Evolutionary conservation across 2,113 vertebrate species (phyloP), one percentile per base, ranked within the genome.

Genomic region (Thymallus thymallus): DNA sequence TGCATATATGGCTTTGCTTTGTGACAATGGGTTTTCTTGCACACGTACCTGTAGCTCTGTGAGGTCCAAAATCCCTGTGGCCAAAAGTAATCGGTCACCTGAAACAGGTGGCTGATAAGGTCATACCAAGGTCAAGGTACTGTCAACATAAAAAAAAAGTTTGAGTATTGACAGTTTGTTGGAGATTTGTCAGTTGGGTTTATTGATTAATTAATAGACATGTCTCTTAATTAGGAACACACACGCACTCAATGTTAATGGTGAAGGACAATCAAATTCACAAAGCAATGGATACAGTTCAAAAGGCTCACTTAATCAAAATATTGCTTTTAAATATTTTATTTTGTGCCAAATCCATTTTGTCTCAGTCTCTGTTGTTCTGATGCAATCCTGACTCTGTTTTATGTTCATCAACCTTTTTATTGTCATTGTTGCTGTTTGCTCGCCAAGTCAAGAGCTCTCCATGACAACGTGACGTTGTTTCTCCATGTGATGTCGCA

Each of bases 201-300:
- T n/a, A 61, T 61, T 74, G 60, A 20, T 41, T 3, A 41, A 41
- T 6, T 20, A 20, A 55, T 55, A 71, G 61, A 51, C 77, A 32
- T 7, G 72, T 80, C 76, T 89, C 84, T 87, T 74, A 83, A 85
- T 85, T 90, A 89, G 89, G 82, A 82, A 81, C 80, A 80, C 23
- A 85, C 85, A 85, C 62, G 78, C 80, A 80, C 80, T 82, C 83
- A 72, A 87, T 79, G 83, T 81, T 84, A 87, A 86, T 87, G 91
- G 92, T 92, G 90, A 91, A 91, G 85, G 92, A 93, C 93, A 93
- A 94, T 94, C 93, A 91, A 82, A 88, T 89, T 90, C 86, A 89
- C 84, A 82, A 85, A 86, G 81, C 87, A 90, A 89, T 84, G 88
- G 88, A 89, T 77, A 74, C 80, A 80, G 78, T 72, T 66, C n/a